A percentile compares a stretch with the other conserved stretches of the same genome.
These are phyloP conservation scores for Mionectes olivaceus DNA, from an alignment of 2,797 vertebrate genomes.

Conservation along the genomic window DNA sequence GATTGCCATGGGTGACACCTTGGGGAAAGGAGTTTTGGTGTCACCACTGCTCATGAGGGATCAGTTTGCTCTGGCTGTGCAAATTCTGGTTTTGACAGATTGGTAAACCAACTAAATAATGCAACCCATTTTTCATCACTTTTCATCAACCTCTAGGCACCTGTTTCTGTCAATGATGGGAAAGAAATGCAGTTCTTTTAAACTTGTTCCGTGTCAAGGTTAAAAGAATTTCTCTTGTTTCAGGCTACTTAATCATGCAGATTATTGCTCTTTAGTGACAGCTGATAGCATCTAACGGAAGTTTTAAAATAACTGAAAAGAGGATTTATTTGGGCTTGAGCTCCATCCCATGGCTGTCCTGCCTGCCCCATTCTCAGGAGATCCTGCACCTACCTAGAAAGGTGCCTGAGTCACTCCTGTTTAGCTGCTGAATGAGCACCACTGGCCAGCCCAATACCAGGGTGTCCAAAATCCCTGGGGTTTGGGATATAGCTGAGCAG, in stretches of 20 bases:
- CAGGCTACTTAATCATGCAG: background rate
- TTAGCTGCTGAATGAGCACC: background rate
- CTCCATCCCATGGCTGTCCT: rapidly evolving
- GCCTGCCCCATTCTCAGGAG: background rate
- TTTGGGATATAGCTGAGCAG: background rate
- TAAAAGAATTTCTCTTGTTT: background rate
- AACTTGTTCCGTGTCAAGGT: background rate
- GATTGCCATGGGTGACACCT: background rate
- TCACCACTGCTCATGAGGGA: rapidly evolving
- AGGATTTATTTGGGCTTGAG: background rate
- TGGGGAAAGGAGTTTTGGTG: background rate
- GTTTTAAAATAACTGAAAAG: background rate
- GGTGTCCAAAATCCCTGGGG: background rate
- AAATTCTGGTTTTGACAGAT: background rate
- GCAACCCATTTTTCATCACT: background rate
- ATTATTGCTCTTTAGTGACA: background rate
- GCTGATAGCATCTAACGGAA: background rate
- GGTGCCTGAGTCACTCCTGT: background rate
- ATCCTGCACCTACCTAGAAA: background rate
- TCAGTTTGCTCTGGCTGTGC: background rate
- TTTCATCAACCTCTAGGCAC: background rate
- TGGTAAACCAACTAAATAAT: background rate
- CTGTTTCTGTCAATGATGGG: background rate
- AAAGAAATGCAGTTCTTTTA: background rate
- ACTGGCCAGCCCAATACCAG: background rate